A percentile compares a stretch with the other conserved stretches of the same genome.
phyloP scores from a whole-genome alignment of 2,888 invertebrate species.

The Athetis lepigone region DNA sequence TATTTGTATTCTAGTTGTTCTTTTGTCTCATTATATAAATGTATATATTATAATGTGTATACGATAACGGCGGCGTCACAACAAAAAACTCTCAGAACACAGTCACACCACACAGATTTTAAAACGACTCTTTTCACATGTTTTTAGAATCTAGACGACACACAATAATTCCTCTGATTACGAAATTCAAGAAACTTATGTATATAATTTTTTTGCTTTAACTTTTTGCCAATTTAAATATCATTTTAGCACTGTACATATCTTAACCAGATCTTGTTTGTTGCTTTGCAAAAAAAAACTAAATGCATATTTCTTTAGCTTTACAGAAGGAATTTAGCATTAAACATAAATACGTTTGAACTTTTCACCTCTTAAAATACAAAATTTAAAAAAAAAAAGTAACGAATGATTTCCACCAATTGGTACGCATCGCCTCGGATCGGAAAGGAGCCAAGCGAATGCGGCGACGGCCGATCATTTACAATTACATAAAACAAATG shows the following conservation, averaged over 20 bases:
- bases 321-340: too few species aligned
- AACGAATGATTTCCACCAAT: too few species aligned
- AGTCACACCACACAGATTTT: neutral
- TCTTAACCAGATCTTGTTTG: too few species aligned
- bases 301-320: too few species aligned
- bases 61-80: conserved; percentile 11
- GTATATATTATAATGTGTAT: too few species aligned
- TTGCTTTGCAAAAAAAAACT: too few species aligned
- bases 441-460: too few species aligned
- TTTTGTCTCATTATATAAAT: conserved; percentile 57
- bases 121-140: conserved; percentile 3
- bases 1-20: conserved; percentile 8
- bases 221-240: neutral
- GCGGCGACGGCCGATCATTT: too few species aligned
- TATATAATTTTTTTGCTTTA: neutral
- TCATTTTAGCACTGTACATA: neutral
- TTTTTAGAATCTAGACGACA: conserved; percentile 21
- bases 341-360: too few species aligned
- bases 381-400: neutral
- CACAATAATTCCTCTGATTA: conserved; percentile 38
- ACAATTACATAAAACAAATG: too few species aligned
- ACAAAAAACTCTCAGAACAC: neutral
- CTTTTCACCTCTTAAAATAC: too few species aligned
- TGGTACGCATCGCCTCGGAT: too few species aligned
- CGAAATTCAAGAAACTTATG: neutral